Percentiles rank a stretch among this genome's conserved stretches.
phyloP scores from a whole-genome alignment of 2,113 vertebrate genomes.

The Rhinoptilus africanus region DNA sequence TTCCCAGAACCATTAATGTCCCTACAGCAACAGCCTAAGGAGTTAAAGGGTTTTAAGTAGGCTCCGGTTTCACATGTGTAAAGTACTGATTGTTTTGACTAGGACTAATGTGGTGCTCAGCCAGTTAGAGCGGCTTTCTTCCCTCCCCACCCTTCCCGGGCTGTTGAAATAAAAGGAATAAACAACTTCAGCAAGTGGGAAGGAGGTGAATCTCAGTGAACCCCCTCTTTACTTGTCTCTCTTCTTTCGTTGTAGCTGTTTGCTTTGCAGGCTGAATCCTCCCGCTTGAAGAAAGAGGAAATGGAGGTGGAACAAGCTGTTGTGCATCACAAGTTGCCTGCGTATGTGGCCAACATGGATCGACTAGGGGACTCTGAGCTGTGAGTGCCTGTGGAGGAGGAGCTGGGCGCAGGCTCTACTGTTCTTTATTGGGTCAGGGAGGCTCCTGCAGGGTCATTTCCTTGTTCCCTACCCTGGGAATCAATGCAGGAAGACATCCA shows the following conservation, averaged over 20 bases:
- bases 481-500: neutral
- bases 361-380: slow-evolving; percentile 95
- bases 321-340: slow-evolving; percentile 88
- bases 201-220: neutral
- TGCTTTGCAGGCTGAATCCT: slow-evolving; percentile 86
- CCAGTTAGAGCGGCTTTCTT: neutral
- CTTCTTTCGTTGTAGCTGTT: slow-evolving; percentile 78
- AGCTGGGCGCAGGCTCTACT: neutral
- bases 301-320: slow-evolving; percentile 74
- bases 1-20: neutral
- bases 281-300: slow-evolving; percentile 79
- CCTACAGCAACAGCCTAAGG: neutral
- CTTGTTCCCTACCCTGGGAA: neutral
- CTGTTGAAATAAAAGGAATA: slow-evolving; percentile 1
- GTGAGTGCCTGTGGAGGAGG: slow-evolving; percentile 76
- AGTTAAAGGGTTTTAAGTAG: neutral
- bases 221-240: neutral
- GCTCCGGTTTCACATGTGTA: neutral
- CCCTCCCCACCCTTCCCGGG: neutral
- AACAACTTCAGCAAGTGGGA: neutral
- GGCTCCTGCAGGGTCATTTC: neutral
- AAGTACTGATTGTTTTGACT: neutral
- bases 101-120: neutral
- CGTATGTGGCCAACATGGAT: slow-evolving; percentile 95
- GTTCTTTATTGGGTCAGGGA: neutral